Evolutionary conservation across 2,797 vertebrate genomes (phyloP).

Genomic region (Uromys caudimaculatus): DNA sequence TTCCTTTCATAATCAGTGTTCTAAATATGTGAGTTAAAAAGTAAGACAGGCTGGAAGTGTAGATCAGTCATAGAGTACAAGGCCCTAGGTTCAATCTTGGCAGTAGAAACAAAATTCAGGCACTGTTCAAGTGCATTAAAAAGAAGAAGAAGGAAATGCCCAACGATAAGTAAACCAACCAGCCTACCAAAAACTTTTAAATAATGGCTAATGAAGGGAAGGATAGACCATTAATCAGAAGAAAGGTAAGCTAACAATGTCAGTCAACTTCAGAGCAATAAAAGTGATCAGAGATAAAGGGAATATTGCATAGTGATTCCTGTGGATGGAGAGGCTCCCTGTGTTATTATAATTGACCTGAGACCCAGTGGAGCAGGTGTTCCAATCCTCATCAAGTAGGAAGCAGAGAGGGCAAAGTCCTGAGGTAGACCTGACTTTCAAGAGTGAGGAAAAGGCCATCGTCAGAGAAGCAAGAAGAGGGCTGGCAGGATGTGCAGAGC

Average conservation of each 20-base stretch:
- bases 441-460: background rate
- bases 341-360: background rate
- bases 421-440: background rate
- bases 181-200: background rate
- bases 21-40: conserved; percentile 18
- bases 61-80: background rate
- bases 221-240: background rate
- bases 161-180: background rate
- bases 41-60: background rate
- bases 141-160: background rate
- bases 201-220: background rate
- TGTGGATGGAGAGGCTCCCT: background rate
- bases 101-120: background rate
- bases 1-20: background rate
- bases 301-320: background rate
- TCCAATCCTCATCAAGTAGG: background rate
- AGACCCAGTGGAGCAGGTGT: background rate
- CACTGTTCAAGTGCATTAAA: background rate
- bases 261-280: background rate
- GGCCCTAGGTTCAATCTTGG: background rate
- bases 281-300: background rate
- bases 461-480: background rate
- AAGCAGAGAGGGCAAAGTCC: background rate
- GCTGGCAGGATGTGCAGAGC: background rate
- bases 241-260: background rate